phyloP scores from a whole-genome alignment of 2,113 vertebrate species.

The Octodon degus region DNA sequence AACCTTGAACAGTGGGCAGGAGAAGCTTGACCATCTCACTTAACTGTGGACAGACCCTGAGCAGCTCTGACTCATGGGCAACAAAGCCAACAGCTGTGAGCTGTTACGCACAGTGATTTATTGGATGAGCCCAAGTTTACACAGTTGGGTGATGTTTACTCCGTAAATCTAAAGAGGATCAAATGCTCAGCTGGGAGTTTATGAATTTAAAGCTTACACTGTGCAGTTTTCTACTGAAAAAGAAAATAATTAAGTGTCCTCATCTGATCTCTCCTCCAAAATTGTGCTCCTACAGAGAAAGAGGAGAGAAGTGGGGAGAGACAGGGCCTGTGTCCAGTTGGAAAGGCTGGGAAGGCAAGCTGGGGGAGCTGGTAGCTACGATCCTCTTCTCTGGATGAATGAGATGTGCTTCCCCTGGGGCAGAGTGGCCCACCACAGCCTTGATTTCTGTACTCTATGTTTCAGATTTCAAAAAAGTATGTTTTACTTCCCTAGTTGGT shows the following conservation, averaged over 20 bases:
- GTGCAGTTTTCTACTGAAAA: constrained; percentile 73
- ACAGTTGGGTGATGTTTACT: constrained; percentile 77
- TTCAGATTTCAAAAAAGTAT: not conserved
- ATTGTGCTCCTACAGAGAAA: not conserved
- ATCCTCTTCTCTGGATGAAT: not conserved
- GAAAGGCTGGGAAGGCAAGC: not conserved
- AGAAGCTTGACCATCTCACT: constrained; percentile 69
- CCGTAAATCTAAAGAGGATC: constrained; percentile 73
- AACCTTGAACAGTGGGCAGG: constrained; percentile 43
- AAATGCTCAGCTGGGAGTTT: not conserved
- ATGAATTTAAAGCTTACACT: constrained; percentile 73
- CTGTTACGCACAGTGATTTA: constrained; percentile 77
- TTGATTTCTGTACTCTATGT: not conserved
- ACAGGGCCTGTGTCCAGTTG: not conserved
- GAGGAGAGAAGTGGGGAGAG: not conserved
- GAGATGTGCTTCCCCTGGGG: not conserved
- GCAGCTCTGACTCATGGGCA: constrained; percentile 75
- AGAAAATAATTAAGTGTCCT: constrained; percentile 70
- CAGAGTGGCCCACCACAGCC: not conserved
- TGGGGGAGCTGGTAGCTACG: fast-evolving
- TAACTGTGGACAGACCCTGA: constrained; percentile 53
- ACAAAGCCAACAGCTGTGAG: constrained; percentile 80
- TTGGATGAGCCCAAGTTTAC: constrained; percentile 80
- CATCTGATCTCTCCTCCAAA: not conserved
- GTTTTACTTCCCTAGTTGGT: not conserved